Percentiles rank a stretch among this genome's conserved stretches.
These are phyloP conservation scores for Ophioninae sp. DNA, from an alignment of 2,888 invertebrate genomes.

Conservation along the genomic window DNA sequence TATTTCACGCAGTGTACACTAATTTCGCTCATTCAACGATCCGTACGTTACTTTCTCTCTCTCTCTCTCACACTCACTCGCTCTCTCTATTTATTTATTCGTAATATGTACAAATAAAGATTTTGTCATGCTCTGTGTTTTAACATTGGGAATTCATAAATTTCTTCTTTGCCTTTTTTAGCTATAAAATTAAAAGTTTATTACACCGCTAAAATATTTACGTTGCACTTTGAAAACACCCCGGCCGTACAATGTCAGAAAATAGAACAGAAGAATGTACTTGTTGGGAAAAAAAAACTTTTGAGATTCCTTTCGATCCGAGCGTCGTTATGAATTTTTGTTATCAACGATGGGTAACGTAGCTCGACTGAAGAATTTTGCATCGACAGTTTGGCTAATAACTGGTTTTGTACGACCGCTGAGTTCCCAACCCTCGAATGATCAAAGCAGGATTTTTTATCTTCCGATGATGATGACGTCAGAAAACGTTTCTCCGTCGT, in stretches of 20 bases:
- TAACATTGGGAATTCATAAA: slow-evolving; percentile 20
- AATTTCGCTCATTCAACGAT: slow-evolving; percentile 45
- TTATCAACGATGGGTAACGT: not conserved
- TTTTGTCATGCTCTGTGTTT: slow-evolving; percentile 32
- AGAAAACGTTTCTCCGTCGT: not conserved
- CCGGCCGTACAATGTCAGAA: not conserved
- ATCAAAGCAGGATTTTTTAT: not conserved
- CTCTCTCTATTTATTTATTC: slow-evolving; percentile 19
- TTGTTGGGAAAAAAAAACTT: not conserved
- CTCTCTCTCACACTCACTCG: slow-evolving; percentile 15
- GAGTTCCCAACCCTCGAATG: not conserved
- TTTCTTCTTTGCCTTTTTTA: slow-evolving; percentile 22
- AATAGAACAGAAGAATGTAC: not conserved
- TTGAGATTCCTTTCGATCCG: not conserved
- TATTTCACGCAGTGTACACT: slow-evolving; percentile 25
- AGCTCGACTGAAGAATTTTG: not conserved
- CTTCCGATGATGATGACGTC: not conserved
- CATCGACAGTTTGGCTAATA: not conserved
- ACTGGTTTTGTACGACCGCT: not conserved
- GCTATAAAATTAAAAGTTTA: slow-evolving; percentile 53
- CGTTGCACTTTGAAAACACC: not conserved
- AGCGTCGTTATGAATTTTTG: not conserved
- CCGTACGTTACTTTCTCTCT: slow-evolving; percentile 23
- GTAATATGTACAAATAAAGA: slow-evolving; percentile 59
- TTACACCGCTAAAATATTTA: slow-evolving; percentile 18